Conservation (phyloP, 2,797 vertebrate genomes). For the Scyliorhinus canicula region DNA sequence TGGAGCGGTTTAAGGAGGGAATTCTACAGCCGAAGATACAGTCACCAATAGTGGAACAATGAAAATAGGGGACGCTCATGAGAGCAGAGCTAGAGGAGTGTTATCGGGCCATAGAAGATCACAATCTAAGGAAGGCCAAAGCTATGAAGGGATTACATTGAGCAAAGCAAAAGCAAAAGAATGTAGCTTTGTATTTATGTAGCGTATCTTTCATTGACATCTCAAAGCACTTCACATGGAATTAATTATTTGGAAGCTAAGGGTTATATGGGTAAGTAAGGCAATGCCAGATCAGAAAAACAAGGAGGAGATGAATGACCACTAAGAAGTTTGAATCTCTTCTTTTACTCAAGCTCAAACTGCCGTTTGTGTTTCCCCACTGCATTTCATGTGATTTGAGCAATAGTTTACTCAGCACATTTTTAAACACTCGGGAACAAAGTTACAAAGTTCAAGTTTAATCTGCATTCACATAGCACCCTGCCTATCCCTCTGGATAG, state of each 20-base stretch:
- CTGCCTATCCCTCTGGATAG: neutral
- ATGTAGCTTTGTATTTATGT: neutral
- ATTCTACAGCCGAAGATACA: neutral
- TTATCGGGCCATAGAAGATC: neutral
- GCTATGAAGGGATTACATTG: neutral
- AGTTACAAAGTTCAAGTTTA: neutral
- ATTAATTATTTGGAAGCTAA: neutral
- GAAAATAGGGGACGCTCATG: neutral
- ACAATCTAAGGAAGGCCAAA: neutral
- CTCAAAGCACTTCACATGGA: neutral
- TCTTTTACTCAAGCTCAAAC: neutral
- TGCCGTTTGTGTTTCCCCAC: neutral
- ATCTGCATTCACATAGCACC: neutral
- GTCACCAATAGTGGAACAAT: neutral
- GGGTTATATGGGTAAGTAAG: neutral
- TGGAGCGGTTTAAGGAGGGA: neutral
- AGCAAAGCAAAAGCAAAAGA: neutral
- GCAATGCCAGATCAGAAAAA: neutral
- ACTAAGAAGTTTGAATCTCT: neutral
- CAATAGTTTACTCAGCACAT: neutral
- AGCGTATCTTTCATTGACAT: neutral
- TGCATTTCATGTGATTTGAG: neutral
- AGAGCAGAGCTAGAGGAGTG: neutral
- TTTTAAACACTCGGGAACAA: neutral
- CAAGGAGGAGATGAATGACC: neutral